phyloP scores from a whole-genome alignment of 2,888 invertebrate genomes.

The Sicus ferrugineus region DNA sequence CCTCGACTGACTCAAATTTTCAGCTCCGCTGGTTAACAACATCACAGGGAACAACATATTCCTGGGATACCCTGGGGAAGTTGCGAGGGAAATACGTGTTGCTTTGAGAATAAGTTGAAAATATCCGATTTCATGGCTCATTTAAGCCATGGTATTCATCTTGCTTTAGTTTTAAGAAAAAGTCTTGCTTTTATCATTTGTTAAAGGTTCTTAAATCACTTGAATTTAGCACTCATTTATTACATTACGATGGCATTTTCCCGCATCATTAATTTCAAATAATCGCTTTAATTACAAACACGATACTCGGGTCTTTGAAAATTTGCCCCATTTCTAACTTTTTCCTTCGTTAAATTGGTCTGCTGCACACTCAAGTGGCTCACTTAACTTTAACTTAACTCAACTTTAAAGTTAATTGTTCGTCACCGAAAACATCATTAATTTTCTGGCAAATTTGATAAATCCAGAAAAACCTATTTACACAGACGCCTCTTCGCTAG shows the following conservation, averaged over 20 bases:
- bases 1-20: background rate
- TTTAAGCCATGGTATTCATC: too few relatives aligned
- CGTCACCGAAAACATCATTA: slow-evolving; percentile 24
- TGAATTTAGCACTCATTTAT: too few relatives aligned
- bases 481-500: background rate
- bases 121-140: background rate
- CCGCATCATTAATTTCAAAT: too few relatives aligned
- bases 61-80: background rate
- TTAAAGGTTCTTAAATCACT: too few relatives aligned
- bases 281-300: background rate
- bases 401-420: slow-evolving; percentile 24
- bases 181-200: too few relatives aligned
- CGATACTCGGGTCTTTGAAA: background rate
- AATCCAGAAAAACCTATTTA: background rate
- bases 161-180: too few relatives aligned
- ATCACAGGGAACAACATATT: background rate
- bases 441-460: background rate
- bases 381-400: slow-evolving; percentile 15
- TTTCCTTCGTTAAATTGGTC: background rate
- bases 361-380: background rate
- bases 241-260: too few relatives aligned
- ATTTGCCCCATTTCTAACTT: background rate
- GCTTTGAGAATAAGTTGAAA: background rate
- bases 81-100: background rate
- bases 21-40: background rate